phyloP scores from a whole-genome alignment of 2,888 invertebrate genomes.

The Drosophila ustulata region DNA sequence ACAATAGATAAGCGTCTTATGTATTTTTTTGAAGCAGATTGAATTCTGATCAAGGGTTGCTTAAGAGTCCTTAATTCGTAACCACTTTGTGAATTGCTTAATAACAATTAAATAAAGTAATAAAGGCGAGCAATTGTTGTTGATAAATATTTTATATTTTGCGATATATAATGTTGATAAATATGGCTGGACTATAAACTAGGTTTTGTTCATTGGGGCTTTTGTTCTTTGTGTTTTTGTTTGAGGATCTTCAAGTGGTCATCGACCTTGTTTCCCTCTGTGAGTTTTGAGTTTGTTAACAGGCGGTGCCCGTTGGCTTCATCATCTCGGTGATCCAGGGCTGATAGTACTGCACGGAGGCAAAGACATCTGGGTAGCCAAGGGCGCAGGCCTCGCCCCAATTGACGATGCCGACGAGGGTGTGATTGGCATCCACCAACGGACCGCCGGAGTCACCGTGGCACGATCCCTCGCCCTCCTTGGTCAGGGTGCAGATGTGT shows the following conservation, averaged over 20 bases:
- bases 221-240: constrained; percentile 26
- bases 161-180: neutral
- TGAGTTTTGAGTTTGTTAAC: constrained; percentile 35
- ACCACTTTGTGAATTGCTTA: too few relatives aligned
- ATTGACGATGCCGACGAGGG: constrained; percentile 83
- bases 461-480: constrained; percentile 86
- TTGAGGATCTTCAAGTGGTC: neutral
- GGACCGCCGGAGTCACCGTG: constrained; percentile 84
- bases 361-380: constrained; percentile 83
- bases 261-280: constrained; percentile 5
- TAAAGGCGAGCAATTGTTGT: constrained; percentile 16
- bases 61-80: too few relatives aligned
- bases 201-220: constrained; percentile 38
- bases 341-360: constrained; percentile 77
- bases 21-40: too few relatives aligned
- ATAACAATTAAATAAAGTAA: constrained; percentile 28
- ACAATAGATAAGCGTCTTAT: neutral
- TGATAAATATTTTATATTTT: constrained; percentile 15
- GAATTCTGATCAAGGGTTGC: too few relatives aligned
- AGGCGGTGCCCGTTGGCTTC: constrained; percentile 52
- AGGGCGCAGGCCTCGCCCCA: constrained; percentile 84
- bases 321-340: constrained; percentile 78
- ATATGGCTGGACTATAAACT: constrained; percentile 1
- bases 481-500: constrained; percentile 87
- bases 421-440: constrained; percentile 69